Base-by-base conservation (phyloP, 2,888 invertebrate genomes). In the Orchesella flavescens region DNA sequence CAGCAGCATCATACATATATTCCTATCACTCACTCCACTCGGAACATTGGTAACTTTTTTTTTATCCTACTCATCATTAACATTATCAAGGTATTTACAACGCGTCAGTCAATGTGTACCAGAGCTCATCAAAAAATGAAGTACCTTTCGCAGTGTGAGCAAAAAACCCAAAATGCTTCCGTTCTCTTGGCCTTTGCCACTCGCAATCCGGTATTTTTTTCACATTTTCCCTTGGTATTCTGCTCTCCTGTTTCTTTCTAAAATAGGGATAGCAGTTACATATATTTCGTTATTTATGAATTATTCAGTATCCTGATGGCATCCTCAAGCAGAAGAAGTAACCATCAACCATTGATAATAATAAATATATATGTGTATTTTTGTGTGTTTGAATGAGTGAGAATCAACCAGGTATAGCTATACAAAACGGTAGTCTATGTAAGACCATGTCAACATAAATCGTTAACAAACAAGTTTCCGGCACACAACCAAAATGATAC, bases 151-250 rank as follows among this genome's bases (percentile, higher is more conserved):
- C 23, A 21, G 23, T 61, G 21, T 63, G 23, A 80, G 73, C 72
- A 80, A 80, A 80, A 80, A 80, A 80, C 80, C 66, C 73, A 80
- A 80, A 80, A 80, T 80, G 80, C 55, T 80, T 80, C 80, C 80
- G 80, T 80, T 80, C 80, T 80, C 80, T 63, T 73, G 80, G 66
- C 80, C 80, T 80, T 80, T 80, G 80, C 80, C 79, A 79, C 63
- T 61, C 34, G 34, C 34, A 34, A 34, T 34, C 34, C 23, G 63
- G 53, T 72, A 49, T 61, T 49, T 34, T 61, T 49, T 34, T 44
- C 68, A 7, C 63, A 12, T 59, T 72, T 73, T 80, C 21, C n/a
- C 68, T 46, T 49, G 2, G 34, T 68, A 2, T 53, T 73, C 57
- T 9, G n/a, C 55, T 65, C 59, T 59, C 19, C 43, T 21, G 24